Percentiles rank a stretch among this genome's conserved stretches.
Conservation (phyloP, 2,113 vertebrate genomes). For the Sminthopsis crassicaudata region DNA sequence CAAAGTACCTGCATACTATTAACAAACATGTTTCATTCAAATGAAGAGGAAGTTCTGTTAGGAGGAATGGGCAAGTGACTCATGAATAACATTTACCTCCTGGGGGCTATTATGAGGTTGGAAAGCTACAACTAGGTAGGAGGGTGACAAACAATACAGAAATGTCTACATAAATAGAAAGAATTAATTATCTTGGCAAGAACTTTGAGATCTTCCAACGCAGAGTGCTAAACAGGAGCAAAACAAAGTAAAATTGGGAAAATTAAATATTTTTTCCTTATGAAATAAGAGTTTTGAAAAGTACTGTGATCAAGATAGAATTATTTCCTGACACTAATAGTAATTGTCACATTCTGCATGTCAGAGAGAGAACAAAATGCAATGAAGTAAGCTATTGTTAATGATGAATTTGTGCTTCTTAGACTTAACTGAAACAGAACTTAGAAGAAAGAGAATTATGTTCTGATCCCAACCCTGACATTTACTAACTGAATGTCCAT, state of each 20-base stretch:
- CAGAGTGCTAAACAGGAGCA: conserved; percentile 4
- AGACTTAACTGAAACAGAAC: neutral
- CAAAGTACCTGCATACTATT: conserved; percentile 49
- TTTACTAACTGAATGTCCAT: neutral
- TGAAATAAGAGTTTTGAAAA: neutral
- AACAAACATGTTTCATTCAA: conserved; percentile 50
- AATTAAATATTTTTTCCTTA: neutral
- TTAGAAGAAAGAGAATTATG: neutral
- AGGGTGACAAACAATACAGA: conserved; percentile 25
- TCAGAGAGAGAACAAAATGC: conserved; percentile 2
- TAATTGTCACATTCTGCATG: conserved; percentile 37
- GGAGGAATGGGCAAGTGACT: conserved; percentile 31
- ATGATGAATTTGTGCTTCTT: conserved; percentile 46
- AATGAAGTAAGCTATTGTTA: conserved; percentile 58
- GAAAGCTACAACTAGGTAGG: neutral
- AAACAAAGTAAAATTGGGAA: conserved; percentile 19
- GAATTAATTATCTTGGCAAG: neutral
- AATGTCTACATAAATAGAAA: conserved; percentile 19
- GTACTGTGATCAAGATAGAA: conserved; percentile 13
- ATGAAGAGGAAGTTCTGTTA: conserved; percentile 43
- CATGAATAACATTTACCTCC: conserved; percentile 31
- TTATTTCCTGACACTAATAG: conserved; percentile 7
- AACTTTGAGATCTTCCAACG: conserved; percentile 23
- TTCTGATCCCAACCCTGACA: neutral
- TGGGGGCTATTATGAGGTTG: conserved; percentile 3